These are phyloP conservation scores for Drosophila niveifrons DNA, from an alignment of 2,888 invertebrate species.

Conservation along the genomic window DNA sequence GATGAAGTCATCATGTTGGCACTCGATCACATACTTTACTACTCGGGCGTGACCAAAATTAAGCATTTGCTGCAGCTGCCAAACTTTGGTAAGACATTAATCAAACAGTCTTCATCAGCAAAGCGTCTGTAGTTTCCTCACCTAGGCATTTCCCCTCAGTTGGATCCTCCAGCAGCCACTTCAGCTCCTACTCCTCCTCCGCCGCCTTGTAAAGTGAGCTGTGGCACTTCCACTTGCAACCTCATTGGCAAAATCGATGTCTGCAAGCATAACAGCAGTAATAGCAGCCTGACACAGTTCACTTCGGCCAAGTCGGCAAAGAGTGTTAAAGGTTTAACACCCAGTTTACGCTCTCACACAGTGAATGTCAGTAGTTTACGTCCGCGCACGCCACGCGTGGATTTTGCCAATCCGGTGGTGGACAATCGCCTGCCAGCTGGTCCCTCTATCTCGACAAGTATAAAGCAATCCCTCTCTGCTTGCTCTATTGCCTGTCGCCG, in stretches of 20 bases:
- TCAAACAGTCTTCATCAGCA: neutral
- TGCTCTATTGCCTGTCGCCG: constrained; percentile 70
- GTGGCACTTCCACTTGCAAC: constrained; percentile 12
- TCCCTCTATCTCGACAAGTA: constrained; percentile 13
- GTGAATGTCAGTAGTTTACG: neutral
- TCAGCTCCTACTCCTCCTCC: neutral
- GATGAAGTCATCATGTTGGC: constrained; percentile 76
- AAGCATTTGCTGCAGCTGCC: constrained; percentile 9
- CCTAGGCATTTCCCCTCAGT: neutral
- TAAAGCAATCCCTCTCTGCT: constrained; percentile 64
- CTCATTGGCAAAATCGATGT: neutral
- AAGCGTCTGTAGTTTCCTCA: neutral
- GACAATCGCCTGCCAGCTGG: neutral
- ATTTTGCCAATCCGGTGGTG: constrained; percentile 57
- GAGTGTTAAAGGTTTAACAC: neutral
- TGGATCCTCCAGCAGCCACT: neutral
- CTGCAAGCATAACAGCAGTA: constrained; percentile 17
- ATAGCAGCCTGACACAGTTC: constrained; percentile 19
- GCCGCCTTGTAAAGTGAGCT: neutral
- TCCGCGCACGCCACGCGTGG: constrained; percentile 53
- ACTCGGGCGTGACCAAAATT: constrained; percentile 61
- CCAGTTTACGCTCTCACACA: neutral
- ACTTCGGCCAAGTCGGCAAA: constrained; percentile 12
- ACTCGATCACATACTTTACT: constrained; percentile 73
- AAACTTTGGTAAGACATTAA: neutral